Evolutionary conservation across 2,797 vertebrate species (phyloP).

Genomic region (Siniperca obscura): DNA sequence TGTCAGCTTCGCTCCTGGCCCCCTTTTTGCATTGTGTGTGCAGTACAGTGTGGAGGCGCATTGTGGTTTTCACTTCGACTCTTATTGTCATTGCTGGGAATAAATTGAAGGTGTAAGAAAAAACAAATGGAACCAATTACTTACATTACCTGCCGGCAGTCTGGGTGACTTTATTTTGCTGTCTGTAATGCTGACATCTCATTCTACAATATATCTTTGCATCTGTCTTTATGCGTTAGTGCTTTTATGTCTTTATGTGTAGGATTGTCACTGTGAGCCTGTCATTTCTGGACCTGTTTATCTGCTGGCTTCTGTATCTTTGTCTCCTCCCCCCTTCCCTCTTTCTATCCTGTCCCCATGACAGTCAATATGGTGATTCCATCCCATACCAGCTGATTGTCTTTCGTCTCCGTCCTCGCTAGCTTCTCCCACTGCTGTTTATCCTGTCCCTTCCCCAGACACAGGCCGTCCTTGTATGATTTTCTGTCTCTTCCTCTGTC

Average conservation of each 20-base stretch:
- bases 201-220: constrained; percentile 50
- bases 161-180: constrained; percentile 58
- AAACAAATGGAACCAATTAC: constrained; percentile 76
- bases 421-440: constrained; percentile 58
- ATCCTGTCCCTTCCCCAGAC: constrained; percentile 58
- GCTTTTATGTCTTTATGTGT: constrained; percentile 55
- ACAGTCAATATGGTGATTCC: constrained; percentile 57
- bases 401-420: constrained; percentile 55
- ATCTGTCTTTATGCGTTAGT: constrained; percentile 51
- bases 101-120: constrained; percentile 54
- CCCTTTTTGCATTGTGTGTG: constrained; percentile 29
- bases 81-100: constrained; percentile 63
- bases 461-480: constrained; percentile 43
- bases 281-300: constrained; percentile 60
- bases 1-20: constrained; percentile 68
- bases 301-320: constrained; percentile 36
- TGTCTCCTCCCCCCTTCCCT: not conserved
- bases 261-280: constrained; percentile 47
- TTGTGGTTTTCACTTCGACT: constrained; percentile 33
- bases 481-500: constrained; percentile 47
- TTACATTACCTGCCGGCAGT: constrained; percentile 62
- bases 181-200: constrained; percentile 67
- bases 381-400: constrained; percentile 63
- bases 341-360: constrained; percentile 54
- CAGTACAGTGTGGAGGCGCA: constrained; percentile 9